A percentile compares a stretch with the other conserved stretches of the same genome.
These are phyloP conservation scores for Hydropsyche tenuis DNA, from an alignment of 1,140 invertebrate genomes.

Conservation along the genomic window DNA sequence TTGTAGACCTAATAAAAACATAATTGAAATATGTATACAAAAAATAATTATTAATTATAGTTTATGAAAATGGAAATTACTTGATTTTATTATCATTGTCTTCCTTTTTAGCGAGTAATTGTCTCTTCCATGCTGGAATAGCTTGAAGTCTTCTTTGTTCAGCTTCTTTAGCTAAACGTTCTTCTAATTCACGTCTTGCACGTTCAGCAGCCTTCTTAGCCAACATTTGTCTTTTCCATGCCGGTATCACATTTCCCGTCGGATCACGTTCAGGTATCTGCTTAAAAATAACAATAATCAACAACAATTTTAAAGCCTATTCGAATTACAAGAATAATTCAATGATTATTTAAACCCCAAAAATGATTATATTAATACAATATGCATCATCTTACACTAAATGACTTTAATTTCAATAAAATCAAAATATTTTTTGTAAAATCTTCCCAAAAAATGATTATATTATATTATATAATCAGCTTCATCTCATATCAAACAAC, in stretches of 20 bases:
- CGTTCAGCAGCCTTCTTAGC: conserved; percentile 91
- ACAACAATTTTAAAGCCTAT: too few species aligned
- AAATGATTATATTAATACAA: background rate
- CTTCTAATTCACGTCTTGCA: conserved; percentile 88
- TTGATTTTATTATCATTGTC: conserved; percentile 75
- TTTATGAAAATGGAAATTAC: conserved; percentile 56
- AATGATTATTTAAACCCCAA: too few species aligned
- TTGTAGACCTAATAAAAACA: conserved; percentile 60
- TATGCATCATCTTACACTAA: background rate
- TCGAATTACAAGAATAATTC: too few species aligned
- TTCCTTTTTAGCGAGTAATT: conserved; percentile 82
- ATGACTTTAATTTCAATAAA: background rate
- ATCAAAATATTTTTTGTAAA: background rate
- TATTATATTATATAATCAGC: too few species aligned
- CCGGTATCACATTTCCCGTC: conserved; percentile 87
- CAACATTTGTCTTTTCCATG: conserved; percentile 94
- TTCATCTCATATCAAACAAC: too few species aligned
- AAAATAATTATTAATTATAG: background rate
- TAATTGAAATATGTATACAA: background rate
- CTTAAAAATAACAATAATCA: too few species aligned
- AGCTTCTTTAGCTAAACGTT: conserved; percentile 80
- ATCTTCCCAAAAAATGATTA: too few species aligned
- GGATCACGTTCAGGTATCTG: conserved; percentile 89
- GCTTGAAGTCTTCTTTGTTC: conserved; percentile 84
- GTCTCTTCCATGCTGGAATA: conserved; percentile 92